Evolutionary conservation across 2,113 vertebrate species (phyloP).

Genomic region (Ceratotherium simum): DNA sequence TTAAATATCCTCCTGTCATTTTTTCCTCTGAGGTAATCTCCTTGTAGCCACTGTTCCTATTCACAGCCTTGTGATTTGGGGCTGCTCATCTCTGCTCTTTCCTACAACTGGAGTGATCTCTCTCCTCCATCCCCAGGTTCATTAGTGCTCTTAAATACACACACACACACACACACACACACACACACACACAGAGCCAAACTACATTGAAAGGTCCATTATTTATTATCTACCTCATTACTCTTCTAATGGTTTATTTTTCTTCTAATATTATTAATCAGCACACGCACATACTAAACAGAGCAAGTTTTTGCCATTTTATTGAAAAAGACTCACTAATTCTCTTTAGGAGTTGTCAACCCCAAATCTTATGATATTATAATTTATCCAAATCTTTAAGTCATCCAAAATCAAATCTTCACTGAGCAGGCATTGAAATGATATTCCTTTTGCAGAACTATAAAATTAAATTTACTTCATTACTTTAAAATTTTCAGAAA

Average conservation of each 20-base stretch:
- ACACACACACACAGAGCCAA: not conserved
- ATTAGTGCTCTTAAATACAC: not conserved
- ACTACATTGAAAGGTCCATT: not conserved
- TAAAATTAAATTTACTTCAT: not conserved
- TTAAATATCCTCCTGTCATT: not conserved
- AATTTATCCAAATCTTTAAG: not conserved
- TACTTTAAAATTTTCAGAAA: not conserved
- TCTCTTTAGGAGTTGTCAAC: not conserved
- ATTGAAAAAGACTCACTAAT: not conserved
- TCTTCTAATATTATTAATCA: not conserved
- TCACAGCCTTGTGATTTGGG: not conserved
- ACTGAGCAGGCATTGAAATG: not conserved
- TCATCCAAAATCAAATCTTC: not conserved
- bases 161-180: fast-evolving
- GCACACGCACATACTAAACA: not conserved
- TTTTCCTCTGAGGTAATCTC: not conserved
- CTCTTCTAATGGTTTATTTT: not conserved
- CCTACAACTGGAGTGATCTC: too few relatives aligned
- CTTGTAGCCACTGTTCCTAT: not conserved
- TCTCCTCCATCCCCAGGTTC: not conserved
- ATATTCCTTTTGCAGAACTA: not conserved
- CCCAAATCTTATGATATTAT: not conserved
- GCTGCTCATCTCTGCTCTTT: not conserved
- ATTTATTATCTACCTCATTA: not conserved
- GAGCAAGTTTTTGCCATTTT: not conserved